Evolutionary conservation across 37 sponge, comb jelly and placozoan genomes (phyloP).

Genomic region (Dysidea cf. avara): DNA sequence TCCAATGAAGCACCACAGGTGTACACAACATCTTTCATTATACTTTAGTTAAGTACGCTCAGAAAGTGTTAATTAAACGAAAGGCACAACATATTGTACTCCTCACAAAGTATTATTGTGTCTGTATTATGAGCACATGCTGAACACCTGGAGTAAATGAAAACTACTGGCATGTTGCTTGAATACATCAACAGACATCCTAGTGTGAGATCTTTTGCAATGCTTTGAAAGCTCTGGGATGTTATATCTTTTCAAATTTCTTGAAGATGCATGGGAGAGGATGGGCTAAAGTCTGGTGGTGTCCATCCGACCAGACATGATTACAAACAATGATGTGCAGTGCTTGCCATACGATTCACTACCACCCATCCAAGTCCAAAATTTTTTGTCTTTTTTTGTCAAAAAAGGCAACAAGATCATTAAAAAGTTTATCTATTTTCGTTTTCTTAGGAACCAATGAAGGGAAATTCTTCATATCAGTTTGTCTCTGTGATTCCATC

Average conservation of each 20-base stretch:
- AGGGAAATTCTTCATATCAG: not conserved
- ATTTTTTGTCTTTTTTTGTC: not conserved
- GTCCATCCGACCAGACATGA: conserved; percentile 14
- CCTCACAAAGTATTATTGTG: no score
- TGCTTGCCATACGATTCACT: conserved; percentile 4
- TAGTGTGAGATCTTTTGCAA: not conserved
- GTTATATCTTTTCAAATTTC: conserved; percentile 2
- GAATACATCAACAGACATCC: not conserved
- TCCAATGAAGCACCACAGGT: no score
- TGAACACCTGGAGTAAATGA: no score
- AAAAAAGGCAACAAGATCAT: not conserved
- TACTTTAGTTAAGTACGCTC: no score
- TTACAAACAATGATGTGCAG: not conserved
- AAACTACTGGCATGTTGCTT: not conserved
- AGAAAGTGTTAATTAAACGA: no score
- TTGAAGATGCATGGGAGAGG: not conserved
- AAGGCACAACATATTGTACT: no score
- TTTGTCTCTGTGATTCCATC: no score
- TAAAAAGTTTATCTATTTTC: not conserved
- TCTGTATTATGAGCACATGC: no score
- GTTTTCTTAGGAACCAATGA: no score
- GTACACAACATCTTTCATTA: no score
- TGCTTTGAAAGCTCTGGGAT: conserved; percentile 5
- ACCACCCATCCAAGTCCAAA: not conserved
- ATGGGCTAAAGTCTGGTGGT: not conserved